Evolutionary conservation across 2,113 vertebrate genomes (phyloP).

Genomic region (Siphamia tubifer): DNA sequence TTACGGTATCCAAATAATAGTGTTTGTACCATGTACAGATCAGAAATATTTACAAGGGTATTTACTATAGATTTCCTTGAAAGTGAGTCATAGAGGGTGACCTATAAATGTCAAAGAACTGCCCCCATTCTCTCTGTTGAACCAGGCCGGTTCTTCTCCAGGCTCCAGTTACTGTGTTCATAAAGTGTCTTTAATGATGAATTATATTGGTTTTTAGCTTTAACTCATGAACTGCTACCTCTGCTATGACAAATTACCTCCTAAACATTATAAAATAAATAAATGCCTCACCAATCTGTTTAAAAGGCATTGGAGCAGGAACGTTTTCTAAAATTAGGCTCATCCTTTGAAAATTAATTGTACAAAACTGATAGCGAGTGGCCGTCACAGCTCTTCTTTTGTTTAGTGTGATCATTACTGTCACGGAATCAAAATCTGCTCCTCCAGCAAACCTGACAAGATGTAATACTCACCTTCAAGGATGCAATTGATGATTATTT

Average conservation of each 20-base stretch:
- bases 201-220: slow-evolving; percentile 18
- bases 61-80: slow-evolving; percentile 16
- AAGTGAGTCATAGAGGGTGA: slow-evolving; percentile 31
- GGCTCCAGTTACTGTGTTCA: slow-evolving; percentile 4
- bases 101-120: slow-evolving; percentile 61
- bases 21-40: slow-evolving; percentile 23
- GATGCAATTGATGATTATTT: neutral
- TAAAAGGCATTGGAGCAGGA: neutral
- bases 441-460: neutral
- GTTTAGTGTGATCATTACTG: neutral
- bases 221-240: neutral
- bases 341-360: slow-evolving; percentile 26
- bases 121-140: slow-evolving; percentile 26
- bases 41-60: slow-evolving; percentile 16
- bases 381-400: neutral
- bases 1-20: neutral
- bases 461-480: neutral
- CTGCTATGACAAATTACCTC: slow-evolving; percentile 25
- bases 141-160: slow-evolving; percentile 7
- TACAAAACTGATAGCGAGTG: neutral
- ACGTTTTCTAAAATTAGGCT: slow-evolving; percentile 40
- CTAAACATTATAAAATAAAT: slow-evolving; percentile 23
- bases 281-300: neutral
- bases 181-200: neutral
- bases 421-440: neutral